Evolutionary conservation across 2,113 vertebrate species (phyloP).

Genomic region (Corythaeola cristata): DNA sequence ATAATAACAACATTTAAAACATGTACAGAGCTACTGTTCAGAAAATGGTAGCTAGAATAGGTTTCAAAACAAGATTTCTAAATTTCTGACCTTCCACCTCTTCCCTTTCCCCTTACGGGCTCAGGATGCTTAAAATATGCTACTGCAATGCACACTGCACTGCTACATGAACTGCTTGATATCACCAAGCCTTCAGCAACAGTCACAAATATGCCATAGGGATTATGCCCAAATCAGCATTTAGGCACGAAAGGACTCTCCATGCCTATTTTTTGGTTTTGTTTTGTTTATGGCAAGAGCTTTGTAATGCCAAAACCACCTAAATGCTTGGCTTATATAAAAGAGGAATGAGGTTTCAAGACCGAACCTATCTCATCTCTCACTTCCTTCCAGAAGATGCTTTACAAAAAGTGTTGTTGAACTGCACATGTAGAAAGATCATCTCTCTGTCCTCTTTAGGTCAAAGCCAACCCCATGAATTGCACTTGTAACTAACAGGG

Average conservation of each 20-base stretch:
- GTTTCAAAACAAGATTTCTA: not conserved
- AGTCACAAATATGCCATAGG: not conserved
- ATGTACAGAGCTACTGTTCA: not conserved
- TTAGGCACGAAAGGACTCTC: not conserved
- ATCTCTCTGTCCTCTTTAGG: not conserved
- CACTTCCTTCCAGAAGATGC: not conserved
- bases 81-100: not conserved
- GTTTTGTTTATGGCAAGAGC: not conserved
- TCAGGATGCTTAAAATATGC: not conserved
- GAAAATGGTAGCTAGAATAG: not conserved
- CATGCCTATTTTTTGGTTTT: too few relatives aligned
- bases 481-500: not conserved
- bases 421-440: not conserved
- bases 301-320: not conserved
- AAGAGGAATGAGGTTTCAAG: not conserved
- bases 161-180: too few relatives aligned
- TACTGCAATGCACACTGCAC: not conserved
- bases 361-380: not conserved
- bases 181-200: not conserved
- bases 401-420: not conserved
- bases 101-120: not conserved
- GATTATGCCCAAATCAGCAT: not conserved
- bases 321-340: not conserved
- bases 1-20: not conserved
- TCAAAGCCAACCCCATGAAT: not conserved